A percentile compares a stretch with the other conserved stretches of the same genome.
Evolutionary conservation across 2,797 vertebrate species (phyloP).

Genomic region (Coluber constrictor): DNA sequence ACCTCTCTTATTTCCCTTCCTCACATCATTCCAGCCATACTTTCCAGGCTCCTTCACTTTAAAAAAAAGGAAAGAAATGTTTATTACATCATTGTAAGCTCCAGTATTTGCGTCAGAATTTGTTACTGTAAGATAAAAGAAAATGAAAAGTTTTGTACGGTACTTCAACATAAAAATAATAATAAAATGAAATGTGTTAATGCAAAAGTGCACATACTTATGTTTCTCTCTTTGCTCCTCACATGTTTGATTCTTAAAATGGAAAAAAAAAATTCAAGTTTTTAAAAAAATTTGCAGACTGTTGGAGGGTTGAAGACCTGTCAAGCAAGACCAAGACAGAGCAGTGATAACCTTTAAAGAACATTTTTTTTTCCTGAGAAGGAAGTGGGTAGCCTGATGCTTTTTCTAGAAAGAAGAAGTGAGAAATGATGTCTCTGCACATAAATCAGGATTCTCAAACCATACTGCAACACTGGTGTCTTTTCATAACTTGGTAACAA

Average conservation of each 20-base stretch:
- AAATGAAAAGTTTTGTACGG: slow-evolving; percentile 59
- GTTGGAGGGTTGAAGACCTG: too few relatives aligned
- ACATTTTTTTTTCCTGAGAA: rapidly evolving
- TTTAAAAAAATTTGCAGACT: not conserved
- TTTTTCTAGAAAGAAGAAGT: not conserved
- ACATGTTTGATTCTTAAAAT: not conserved
- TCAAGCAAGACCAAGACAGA: too few relatives aligned
- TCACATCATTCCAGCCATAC: slow-evolving; percentile 39
- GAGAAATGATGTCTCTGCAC: not conserved
- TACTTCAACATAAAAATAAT: slow-evolving; percentile 49
- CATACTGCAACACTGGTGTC: not conserved
- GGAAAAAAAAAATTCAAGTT: not conserved
- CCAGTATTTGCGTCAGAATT: slow-evolving; percentile 52
- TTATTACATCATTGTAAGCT: slow-evolving; percentile 53
- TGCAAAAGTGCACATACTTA: not conserved
- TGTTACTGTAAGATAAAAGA: slow-evolving; percentile 60
- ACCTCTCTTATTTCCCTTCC: slow-evolving; percentile 14
- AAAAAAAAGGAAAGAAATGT: slow-evolving; percentile 26
- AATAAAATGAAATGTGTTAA: slow-evolving; percentile 43
- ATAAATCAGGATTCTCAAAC: not conserved
- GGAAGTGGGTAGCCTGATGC: not conserved
- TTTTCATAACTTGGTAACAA: not conserved
- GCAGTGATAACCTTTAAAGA: not conserved
- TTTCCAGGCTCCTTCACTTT: slow-evolving; percentile 50
- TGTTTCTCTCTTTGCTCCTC: not conserved